Base-by-base conservation (phyloP, 2,888 invertebrate genomes). In the Tachina fera region DNA sequence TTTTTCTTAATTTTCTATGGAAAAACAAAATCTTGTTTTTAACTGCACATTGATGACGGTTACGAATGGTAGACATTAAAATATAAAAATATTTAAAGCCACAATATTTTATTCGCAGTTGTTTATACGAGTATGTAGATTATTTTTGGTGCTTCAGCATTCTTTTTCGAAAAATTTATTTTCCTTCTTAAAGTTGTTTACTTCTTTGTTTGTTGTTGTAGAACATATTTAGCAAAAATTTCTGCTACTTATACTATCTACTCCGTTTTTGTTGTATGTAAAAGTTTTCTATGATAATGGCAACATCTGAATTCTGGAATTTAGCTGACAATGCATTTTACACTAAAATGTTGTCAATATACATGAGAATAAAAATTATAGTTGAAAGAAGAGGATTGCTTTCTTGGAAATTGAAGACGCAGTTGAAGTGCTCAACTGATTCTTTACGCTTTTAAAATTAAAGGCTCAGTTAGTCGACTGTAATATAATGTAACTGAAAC, bases 241-340 rank as follows among this genome's bases (percentile, higher is more conserved):
- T 56, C 63, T 43, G 65, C 65, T 71, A 53, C 19, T 51, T n/a
- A 51, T 8, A 10, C 9, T 63, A 3, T 71, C 53, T 67, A 31
- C 31, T 31, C 31, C 31, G 51, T 58, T 67, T 56, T 19, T 67
- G 4, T 39, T 47, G n/a, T 41, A n/a, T n/a, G n/a, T n/a, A n/a
- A 65, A 72, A 65, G 65, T 80, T 80, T 65, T 80, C 79, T 80
- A 58, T 56, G 72, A 39, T 47, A 72, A 56, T 72, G 47, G 47
- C 41, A 80, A 65, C 56, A 65, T 80, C 72, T 56, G 63, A 56
- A 79, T 79, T 71, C 31, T 47, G 45, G 63, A 79, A 71, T 79
- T 71, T 10, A 14, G 11, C 14, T 16, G 58, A 47, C 39, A 41
- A 47, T 1, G 5, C 8, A 56, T 16, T 2, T 39, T 67, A 67